A percentile compares a stretch with the other conserved stretches of the same genome.
Evolutionary conservation across 2,888 invertebrate genomes (phyloP).

Genomic region (Diloba caeruleocephala): DNA sequence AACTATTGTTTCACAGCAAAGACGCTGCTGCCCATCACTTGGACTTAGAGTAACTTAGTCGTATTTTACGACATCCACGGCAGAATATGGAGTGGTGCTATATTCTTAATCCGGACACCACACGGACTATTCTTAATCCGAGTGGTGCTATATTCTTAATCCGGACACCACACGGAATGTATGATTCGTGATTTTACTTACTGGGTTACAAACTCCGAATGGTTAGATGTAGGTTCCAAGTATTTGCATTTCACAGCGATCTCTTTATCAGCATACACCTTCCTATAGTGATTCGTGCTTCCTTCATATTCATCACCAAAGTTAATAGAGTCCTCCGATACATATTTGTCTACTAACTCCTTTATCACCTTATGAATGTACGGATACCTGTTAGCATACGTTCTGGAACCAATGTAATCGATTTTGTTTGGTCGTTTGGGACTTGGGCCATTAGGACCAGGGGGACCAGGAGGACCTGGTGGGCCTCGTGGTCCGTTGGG

Average conservation of each 20-base stretch:
- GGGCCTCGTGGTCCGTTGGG: conserved; percentile 52
- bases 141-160: too few relatives aligned
- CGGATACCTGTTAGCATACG: conserved; percentile 77
- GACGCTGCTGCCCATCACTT: too few relatives aligned
- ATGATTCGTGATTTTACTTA: conserved; percentile 61
- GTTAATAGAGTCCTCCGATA: conserved; percentile 67
- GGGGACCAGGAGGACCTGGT: conserved; percentile 53
- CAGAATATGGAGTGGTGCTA: too few relatives aligned
- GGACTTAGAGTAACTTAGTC: too few relatives aligned
- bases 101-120: too few relatives aligned
- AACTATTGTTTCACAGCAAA: too few relatives aligned
- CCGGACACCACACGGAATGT: too few relatives aligned
- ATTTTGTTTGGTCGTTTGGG: conserved; percentile 60
- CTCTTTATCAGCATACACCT: conserved; percentile 71
- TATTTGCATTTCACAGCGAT: conserved; percentile 77
- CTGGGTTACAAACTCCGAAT: conserved; percentile 75
- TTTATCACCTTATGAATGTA: conserved; percentile 77
- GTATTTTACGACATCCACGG: too few relatives aligned
- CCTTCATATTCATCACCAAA: conserved; percentile 68
- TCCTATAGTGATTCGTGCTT: conserved; percentile 68
- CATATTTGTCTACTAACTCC: conserved; percentile 72
- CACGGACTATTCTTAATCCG: too few relatives aligned
- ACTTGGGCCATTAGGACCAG: conserved; percentile 32
- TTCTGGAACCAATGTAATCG: conserved; percentile 72
- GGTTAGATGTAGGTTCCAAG: conserved; percentile 63